Evolutionary conservation across 2,797 vertebrate genomes (phyloP).

Genomic region (Clarias laeviceps): DNA sequence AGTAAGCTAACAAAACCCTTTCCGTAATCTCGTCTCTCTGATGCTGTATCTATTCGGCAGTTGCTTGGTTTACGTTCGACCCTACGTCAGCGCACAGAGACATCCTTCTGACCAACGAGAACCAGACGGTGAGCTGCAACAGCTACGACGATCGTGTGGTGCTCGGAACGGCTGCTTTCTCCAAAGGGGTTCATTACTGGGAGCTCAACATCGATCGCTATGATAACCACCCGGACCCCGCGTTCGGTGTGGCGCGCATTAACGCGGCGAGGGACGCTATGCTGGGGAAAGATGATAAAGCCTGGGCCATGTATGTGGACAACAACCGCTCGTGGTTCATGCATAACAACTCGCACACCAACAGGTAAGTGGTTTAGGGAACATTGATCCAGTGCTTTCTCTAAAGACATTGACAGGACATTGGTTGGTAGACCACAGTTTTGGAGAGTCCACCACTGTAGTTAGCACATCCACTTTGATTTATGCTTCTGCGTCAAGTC

Average conservation of each 20-base stretch:
- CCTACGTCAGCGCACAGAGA: slow-evolving; percentile 91
- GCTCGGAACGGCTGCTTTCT: slow-evolving; percentile 93
- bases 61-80: slow-evolving; percentile 98
- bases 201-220: slow-evolving; percentile 92
- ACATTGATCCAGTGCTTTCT: background rate
- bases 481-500: too few species aligned
- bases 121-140: slow-evolving; percentile 92
- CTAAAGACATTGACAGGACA: too few species aligned
- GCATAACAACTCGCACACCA: slow-evolving; percentile 90
- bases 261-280: slow-evolving; percentile 94
- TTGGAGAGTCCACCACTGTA: background rate
- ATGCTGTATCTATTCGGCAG: slow-evolving; percentile 65
- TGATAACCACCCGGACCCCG: slow-evolving; percentile 96
- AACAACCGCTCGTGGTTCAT: slow-evolving; percentile 93
- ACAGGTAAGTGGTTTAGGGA: slow-evolving; percentile 71
- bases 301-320: slow-evolving; percentile 96
- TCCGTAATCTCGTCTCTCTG: background rate
- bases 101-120: slow-evolving; percentile 92
- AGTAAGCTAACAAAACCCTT: background rate
- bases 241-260: slow-evolving; percentile 93
- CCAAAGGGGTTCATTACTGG: slow-evolving; percentile 96
- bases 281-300: slow-evolving; percentile 91
- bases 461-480: too few species aligned
- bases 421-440: background rate
- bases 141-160: slow-evolving; percentile 97